Percentiles rank a stretch among this genome's conserved stretches.
phyloP scores from a whole-genome alignment of 2,888 invertebrate species.

The Bombyx huttoni region DNA sequence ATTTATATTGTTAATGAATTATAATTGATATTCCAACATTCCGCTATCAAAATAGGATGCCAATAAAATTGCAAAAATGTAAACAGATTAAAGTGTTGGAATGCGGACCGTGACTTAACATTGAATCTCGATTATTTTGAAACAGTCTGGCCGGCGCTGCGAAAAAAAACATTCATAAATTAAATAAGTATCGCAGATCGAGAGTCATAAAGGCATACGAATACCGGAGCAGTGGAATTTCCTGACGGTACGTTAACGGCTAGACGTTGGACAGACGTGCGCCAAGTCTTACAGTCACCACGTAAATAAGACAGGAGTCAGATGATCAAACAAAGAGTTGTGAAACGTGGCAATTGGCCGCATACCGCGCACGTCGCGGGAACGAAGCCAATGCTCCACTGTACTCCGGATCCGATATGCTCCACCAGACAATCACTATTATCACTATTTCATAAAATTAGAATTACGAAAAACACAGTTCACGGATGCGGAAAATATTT shows the following conservation, averaged over 20 bases:
- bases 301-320: slow-evolving; percentile 48
- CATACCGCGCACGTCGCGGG: slow-evolving; percentile 46
- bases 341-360: slow-evolving; percentile 50
- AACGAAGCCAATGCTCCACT: slow-evolving; percentile 56
- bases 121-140: slow-evolving; percentile 18
- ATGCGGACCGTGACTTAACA: slow-evolving; percentile 4
- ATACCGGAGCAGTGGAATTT: slow-evolving; percentile 56
- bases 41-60: slow-evolving; percentile 3
- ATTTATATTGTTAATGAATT: neutral
- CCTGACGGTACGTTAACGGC: slow-evolving; percentile 49
- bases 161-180: slow-evolving; percentile 32
- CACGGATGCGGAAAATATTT: neutral
- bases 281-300: slow-evolving; percentile 35
- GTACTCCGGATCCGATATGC: slow-evolving; percentile 30
- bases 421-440: slow-evolving; percentile 16
- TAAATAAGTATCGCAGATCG: slow-evolving; percentile 30
- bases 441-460: neutral
- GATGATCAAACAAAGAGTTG: slow-evolving; percentile 59
- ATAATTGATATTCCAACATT: neutral
- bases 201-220: slow-evolving; percentile 46
- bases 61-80: slow-evolving; percentile 1
- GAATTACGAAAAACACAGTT: neutral
- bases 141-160: slow-evolving; percentile 33
- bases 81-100: slow-evolving; percentile 2
- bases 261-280: slow-evolving; percentile 62